phyloP scores from a whole-genome alignment of 2,888 invertebrate species.

The Cosmopolites sordidus region DNA sequence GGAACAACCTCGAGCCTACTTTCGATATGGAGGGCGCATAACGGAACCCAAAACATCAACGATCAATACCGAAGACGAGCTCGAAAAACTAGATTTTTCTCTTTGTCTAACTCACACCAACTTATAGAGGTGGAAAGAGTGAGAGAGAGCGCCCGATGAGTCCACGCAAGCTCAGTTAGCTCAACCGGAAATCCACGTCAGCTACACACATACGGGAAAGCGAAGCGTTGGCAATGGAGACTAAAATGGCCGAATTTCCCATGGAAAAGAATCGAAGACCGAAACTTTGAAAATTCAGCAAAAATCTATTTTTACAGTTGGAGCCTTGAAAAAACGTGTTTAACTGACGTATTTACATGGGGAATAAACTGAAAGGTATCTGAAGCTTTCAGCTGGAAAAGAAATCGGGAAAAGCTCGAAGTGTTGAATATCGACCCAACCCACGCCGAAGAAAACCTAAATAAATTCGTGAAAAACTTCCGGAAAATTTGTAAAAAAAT shows the following conservation, averaged over 20 bases:
- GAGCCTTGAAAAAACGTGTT: slow-evolving; percentile 4
- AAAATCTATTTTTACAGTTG: slow-evolving; percentile 10
- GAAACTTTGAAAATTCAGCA: slow-evolving; percentile 26
- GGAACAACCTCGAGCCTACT: slow-evolving; percentile 11
- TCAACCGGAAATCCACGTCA: slow-evolving; percentile 34
- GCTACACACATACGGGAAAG: slow-evolving; percentile 40
- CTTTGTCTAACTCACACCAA: slow-evolving; percentile 15
- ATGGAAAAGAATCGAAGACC: slow-evolving; percentile 46
- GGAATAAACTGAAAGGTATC: slow-evolving; percentile 10
- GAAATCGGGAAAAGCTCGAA: slow-evolving; percentile 33
- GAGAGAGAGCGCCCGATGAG: slow-evolving; percentile 6
- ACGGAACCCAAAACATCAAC: slow-evolving; percentile 9
- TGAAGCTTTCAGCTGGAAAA: slow-evolving; percentile 30
- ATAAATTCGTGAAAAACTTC: slow-evolving; percentile 10
- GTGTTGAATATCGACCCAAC: slow-evolving; percentile 15
- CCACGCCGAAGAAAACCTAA: slow-evolving; percentile 4
- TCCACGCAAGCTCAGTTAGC: slow-evolving; percentile 37
- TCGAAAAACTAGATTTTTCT: slow-evolving; percentile 12
- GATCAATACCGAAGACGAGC: slow-evolving; percentile 1
- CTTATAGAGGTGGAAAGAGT: slow-evolving; percentile 9
- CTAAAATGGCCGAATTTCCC: slow-evolving; percentile 51
- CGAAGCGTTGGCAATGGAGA: slow-evolving; percentile 39
- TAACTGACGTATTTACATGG: slow-evolving; percentile 3
- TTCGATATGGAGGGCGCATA: slow-evolving; percentile 20
- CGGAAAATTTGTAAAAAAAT: slow-evolving; percentile 8